Evolutionary conservation across 2,888 invertebrate species (phyloP), one percentile per base, ranked within the genome.

Genomic region (Stramonita haemastoma): DNA sequence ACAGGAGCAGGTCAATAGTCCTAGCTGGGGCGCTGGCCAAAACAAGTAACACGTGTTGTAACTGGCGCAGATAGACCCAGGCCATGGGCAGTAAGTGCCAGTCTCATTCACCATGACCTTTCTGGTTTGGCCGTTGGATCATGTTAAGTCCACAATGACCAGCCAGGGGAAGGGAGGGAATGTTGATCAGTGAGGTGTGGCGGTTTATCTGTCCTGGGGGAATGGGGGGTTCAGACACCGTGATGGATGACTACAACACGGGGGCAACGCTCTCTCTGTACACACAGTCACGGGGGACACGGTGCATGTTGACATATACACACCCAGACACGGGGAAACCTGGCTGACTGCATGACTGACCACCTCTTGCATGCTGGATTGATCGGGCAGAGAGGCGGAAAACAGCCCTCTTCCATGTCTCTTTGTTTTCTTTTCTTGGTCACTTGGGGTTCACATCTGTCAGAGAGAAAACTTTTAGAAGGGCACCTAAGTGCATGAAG

Each of bases 321-420:
- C 15, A 83, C 46, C 36, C 19, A 46, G 81, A 83, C 81, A 83
- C 46, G 0, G 36, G 81, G 81, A 83, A 83, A 26, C 46, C 36
- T 83, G 81, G 17, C 11, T 83, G 81, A 83, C 81, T 46, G 81
- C 36, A 26, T 83, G 81, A 46, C 46, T 83, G 81, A 22, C 36
- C 46, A 17, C 81, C 79, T 8, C 15, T 13, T 22, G 19, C 81
- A 4, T 5, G 36, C 66, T 36, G 11, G 26, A 46, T 36, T 11
- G 81, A 22, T 46, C 22, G 81, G 22, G 36, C 81, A 15, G 81
- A 46, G 46, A 46, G 81, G 81, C 26, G 81, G 81, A 83, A 79
- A 83, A 83, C 26, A 36, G 46, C 81, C 11, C 81, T 22, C 36
- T 36, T 22, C 11, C 26, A 8, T 6, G 36, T 26, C 26, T 83